Evolutionary conservation across 2,888 invertebrate species (phyloP), one percentile per base, ranked within the genome.

Genomic region (Chrysolina haemoptera): DNA sequence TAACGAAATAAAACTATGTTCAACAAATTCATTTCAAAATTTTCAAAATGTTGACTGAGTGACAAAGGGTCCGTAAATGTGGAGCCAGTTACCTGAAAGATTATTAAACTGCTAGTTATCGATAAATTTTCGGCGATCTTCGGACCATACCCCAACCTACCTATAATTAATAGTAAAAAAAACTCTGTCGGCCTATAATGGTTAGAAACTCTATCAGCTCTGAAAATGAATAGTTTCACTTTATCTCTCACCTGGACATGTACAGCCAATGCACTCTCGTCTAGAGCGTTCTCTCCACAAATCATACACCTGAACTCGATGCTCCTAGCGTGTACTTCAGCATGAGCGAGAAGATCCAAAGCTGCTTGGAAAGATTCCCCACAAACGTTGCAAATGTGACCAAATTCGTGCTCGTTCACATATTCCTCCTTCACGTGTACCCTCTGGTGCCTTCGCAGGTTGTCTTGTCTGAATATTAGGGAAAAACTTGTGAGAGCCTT

Each of bases 301-400:
- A 92, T 87, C 85, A 93, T 90, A 83, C 93, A 93, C 69, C 93
- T 81, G 73, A 89, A 89, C 14, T 90, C 90, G 64, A 90, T 88
- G 72, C 89, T 91, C 82, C 93, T 89, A 55, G 94, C 93, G 86
- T 95, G 95, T 6, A 93, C 89, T 89, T 95, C 95, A 0, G 94
- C 94, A 87, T 95, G 95, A 20, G 95, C 94, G 62, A 94, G 89
- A 79, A 95, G 89, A 85, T 94, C 94, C 82, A 94, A 87, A 68
- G 94, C 94, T 88, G 94, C 94, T 55, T 91, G 90, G 86, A 94
- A 95, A 76, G 91, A 91, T 87, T 94, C 94, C 63, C 95, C 95
- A 86, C 95, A 95, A 48, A 93, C 94, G 84, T 92, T 94, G 86
- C 95, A 96, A 78, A 93, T 90, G 85, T 95, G 94, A 73, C 90